A percentile compares a stretch with the other conserved stretches of the same genome.
These are phyloP conservation scores for Neoseiulus cucumeris DNA, from an alignment of 1,140 invertebrate genomes.

Conservation along the genomic window DNA sequence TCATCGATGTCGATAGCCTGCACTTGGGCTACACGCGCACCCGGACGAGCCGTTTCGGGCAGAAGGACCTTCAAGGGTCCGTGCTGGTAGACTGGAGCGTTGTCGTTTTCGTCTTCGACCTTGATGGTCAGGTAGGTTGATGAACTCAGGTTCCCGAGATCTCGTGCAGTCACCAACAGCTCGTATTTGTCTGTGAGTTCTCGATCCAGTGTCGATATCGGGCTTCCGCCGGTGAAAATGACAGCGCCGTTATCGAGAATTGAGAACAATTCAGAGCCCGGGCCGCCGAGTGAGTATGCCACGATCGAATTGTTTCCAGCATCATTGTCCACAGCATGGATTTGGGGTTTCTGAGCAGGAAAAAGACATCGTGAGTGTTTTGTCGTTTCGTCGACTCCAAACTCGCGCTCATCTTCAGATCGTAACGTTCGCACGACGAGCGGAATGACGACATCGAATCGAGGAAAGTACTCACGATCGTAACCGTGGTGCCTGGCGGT, in stretches of 20 bases:
- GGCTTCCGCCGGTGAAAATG: constrained; percentile 33
- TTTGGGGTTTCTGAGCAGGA: constrained; percentile 24
- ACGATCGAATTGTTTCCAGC: constrained; percentile 53
- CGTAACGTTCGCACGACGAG: too few relatives aligned
- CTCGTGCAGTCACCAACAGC: constrained; percentile 47
- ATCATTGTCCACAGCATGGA: constrained; percentile 45
- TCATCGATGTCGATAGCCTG: constrained; percentile 30
- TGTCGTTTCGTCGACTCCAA: background rate
- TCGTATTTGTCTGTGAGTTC: constrained; percentile 47
- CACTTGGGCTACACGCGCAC: constrained; percentile 29
- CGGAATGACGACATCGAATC: too few relatives aligned
- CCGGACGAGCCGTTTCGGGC: constrained; percentile 30
- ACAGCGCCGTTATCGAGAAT: constrained; percentile 44
- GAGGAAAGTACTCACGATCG: constrained; percentile 30
- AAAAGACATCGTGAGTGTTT: background rate
- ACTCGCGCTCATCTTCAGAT: background rate
- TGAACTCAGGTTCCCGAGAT: constrained; percentile 43
- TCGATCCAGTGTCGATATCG: constrained; percentile 37
- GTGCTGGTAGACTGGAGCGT: constrained; percentile 37
- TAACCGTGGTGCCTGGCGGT: constrained; percentile 44
- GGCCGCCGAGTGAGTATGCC: constrained; percentile 45
- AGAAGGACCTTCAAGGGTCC: constrained; percentile 25
- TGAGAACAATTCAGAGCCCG: constrained; percentile 49
- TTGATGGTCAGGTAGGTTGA: constrained; percentile 41
- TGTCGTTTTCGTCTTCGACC: constrained; percentile 63